phyloP scores from a whole-genome alignment of 2,888 invertebrate species.

The Caenorhabditis parvicauda region DNA sequence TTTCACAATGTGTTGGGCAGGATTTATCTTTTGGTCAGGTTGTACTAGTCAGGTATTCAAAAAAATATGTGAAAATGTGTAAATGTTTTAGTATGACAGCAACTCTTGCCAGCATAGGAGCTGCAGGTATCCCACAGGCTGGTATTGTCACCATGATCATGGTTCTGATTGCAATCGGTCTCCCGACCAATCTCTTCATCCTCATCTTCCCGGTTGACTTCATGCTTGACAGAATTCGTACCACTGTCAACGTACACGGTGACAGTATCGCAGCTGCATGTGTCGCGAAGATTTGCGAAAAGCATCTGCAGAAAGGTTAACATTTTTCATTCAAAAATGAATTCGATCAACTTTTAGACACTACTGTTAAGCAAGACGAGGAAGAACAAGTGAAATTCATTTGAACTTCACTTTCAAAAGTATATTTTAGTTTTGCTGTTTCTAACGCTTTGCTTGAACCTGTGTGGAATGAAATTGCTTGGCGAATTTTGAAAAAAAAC shows the following conservation, averaged over 20 bases:
- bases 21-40: constrained; percentile 81
- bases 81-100: constrained; percentile 75
- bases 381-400: constrained; percentile 30
- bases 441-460: constrained; percentile 1
- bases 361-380: constrained; percentile 17
- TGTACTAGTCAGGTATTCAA: constrained; percentile 80
- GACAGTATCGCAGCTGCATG: constrained; percentile 51
- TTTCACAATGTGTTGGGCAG: constrained; percentile 66
- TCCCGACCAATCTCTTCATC: constrained; percentile 65
- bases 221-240: constrained; percentile 64
- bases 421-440: background rate
- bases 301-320: constrained; percentile 43
- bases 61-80: background rate
- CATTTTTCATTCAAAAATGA: background rate
- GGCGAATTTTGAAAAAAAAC: background rate
- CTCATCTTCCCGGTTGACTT: constrained; percentile 66
- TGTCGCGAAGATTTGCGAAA: constrained; percentile 48
- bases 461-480: background rate
- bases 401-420: background rate
- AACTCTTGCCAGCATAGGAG: constrained; percentile 92
- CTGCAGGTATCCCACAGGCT: constrained; percentile 77
- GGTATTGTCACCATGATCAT: constrained; percentile 63
- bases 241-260: constrained; percentile 56
- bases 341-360: constrained; percentile 21
- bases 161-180: constrained; percentile 65